These are phyloP conservation scores for Sitobion miscanthi DNA, from an alignment of 1,140 invertebrate genomes.

Conservation along the genomic window DNA sequence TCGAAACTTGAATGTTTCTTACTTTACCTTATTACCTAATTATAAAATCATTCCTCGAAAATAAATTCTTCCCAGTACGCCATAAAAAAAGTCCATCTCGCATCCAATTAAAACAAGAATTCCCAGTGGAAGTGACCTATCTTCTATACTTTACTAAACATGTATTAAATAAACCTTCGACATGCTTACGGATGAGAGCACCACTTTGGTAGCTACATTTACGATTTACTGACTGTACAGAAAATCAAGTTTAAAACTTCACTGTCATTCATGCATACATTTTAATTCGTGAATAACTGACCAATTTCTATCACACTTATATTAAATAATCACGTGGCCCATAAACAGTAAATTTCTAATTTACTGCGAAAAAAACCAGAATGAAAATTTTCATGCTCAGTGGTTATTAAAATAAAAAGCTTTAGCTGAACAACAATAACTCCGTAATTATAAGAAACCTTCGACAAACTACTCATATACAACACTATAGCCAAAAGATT, in stretches of 20 bases:
- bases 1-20: background rate
- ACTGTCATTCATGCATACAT: background rate
- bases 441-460: background rate
- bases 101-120: slow-evolving; percentile 4
- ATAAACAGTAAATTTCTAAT: background rate
- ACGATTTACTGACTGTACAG: background rate
- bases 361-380: background rate
- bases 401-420: background rate
- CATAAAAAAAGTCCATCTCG: background rate
- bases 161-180: background rate
- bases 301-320: background rate
- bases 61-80: background rate
- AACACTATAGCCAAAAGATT: background rate
- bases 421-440: background rate
- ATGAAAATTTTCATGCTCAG: background rate
- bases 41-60: slow-evolving; percentile 7
- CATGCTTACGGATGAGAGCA: background rate
- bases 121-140: background rate
- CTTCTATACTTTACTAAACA: background rate
- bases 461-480: background rate
- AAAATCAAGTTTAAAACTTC: background rate
- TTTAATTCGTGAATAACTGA: background rate
- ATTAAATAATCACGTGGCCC: background rate
- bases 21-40: slow-evolving; percentile 8
- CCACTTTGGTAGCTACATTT: background rate